phyloP scores from a whole-genome alignment of 2,888 invertebrate species.

The Busseola fusca region DNA sequence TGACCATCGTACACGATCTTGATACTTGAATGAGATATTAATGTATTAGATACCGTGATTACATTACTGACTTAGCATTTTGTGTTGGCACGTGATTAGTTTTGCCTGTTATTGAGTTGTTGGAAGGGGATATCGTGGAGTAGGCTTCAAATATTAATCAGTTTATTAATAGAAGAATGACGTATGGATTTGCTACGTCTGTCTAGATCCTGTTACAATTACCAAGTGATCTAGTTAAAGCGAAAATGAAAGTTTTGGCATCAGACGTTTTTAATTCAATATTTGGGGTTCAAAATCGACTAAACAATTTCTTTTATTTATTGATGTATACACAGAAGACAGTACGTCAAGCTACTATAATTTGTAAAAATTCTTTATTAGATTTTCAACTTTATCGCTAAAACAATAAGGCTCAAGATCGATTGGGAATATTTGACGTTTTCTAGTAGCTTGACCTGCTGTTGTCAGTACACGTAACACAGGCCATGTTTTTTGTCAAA shows the following conservation, averaged over 20 bases:
- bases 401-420: no score
- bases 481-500: not conserved
- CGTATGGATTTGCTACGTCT: not conserved
- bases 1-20: constrained; percentile 59
- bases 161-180: constrained; percentile 32
- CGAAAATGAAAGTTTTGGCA: not conserved
- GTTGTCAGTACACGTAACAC: no score
- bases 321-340: no score
- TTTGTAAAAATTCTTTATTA: no score
- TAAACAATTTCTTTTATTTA: no score
- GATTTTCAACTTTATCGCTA: no score
- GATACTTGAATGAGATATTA: constrained; percentile 59
- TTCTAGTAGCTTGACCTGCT: no score
- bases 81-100: constrained; percentile 44
- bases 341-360: no score
- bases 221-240: not conserved
- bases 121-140: constrained; percentile 28
- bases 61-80: constrained; percentile 55
- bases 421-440: no score
- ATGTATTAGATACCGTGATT: constrained; percentile 53
- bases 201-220: constrained; percentile 17
- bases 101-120: constrained; percentile 36
- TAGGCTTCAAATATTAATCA: constrained; percentile 21
- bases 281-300: no score
- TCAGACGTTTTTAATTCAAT: not conserved